Evolutionary conservation across 1,140 invertebrate species (phyloP).

Genomic region (Pachypsylla venusta): DNA sequence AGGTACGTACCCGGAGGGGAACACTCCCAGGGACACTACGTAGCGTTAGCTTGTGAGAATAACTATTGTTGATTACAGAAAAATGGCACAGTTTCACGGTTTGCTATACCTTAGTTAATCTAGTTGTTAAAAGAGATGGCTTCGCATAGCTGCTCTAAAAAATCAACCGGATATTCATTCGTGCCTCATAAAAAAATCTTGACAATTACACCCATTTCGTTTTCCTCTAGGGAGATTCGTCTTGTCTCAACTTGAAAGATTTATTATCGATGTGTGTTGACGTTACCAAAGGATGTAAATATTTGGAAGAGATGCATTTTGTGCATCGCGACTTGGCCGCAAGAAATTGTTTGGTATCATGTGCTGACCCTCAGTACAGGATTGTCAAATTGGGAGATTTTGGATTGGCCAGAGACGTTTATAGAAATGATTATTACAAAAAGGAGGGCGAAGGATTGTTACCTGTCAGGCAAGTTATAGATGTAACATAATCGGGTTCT

Average conservation of each 20-base stretch:
- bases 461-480: conserved; percentile 39
- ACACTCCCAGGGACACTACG: no score
- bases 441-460: conserved; percentile 66
- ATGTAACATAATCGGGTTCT: no score
- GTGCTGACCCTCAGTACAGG: conserved; percentile 44
- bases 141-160: no score
- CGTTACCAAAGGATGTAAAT: conserved; percentile 81
- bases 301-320: conserved; percentile 87
- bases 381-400: conserved; percentile 96
- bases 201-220: no score
- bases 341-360: conserved; percentile 79
- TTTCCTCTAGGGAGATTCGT: conserved; percentile 35
- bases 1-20: no score
- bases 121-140: no score
- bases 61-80: no score
- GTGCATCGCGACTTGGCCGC: conserved; percentile 93
- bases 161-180: no score
- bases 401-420: conserved; percentile 84
- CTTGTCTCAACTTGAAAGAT: conserved; percentile 58
- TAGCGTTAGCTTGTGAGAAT: no score
- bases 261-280: conserved; percentile 85
- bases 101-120: no score
- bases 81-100: no score
- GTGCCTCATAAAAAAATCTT: no score
- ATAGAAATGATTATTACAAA: conserved; percentile 92